Evolutionary conservation across 1,140 invertebrate species (phyloP).

Genomic region (Camponotus floridanus): DNA sequence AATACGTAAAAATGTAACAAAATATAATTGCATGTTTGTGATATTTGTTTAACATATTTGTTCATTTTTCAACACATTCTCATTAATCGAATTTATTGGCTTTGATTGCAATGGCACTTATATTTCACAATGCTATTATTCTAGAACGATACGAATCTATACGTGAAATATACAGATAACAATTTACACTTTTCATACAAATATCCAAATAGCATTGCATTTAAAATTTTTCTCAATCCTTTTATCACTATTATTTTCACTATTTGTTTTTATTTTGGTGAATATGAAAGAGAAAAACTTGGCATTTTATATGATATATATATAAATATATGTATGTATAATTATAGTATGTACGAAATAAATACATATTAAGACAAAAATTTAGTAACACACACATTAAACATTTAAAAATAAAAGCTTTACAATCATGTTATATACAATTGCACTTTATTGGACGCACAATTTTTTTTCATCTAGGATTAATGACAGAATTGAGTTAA

Average conservation of each 20-base stretch:
- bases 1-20: slow-evolving; percentile 52
- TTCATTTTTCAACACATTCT: slow-evolving; percentile 23
- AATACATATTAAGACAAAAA: too few species aligned
- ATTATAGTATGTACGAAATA: background rate
- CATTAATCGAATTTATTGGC: slow-evolving; percentile 24
- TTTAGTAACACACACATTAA: background rate
- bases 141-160: slow-evolving; percentile 4
- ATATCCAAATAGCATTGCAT: slow-evolving; percentile 3
- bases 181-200: slow-evolving; percentile 17
- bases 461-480: background rate
- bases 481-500: background rate
- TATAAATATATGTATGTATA: too few species aligned
- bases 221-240: background rate
- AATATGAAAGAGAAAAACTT: background rate
- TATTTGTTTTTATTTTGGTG: background rate
- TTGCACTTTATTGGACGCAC: background rate
- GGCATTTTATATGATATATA: background rate
- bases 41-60: slow-evolving; percentile 27
- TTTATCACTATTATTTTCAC: background rate
- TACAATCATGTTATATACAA: background rate
- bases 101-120: background rate
- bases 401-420: background rate
- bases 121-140: background rate
- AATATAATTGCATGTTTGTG: slow-evolving; percentile 24
- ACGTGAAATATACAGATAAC: background rate